A percentile compares a stretch with the other conserved stretches of the same genome.
These are phyloP conservation scores for Bagarius yarrelli DNA, from an alignment of 2,113 vertebrate species.

Conservation along the genomic window DNA sequence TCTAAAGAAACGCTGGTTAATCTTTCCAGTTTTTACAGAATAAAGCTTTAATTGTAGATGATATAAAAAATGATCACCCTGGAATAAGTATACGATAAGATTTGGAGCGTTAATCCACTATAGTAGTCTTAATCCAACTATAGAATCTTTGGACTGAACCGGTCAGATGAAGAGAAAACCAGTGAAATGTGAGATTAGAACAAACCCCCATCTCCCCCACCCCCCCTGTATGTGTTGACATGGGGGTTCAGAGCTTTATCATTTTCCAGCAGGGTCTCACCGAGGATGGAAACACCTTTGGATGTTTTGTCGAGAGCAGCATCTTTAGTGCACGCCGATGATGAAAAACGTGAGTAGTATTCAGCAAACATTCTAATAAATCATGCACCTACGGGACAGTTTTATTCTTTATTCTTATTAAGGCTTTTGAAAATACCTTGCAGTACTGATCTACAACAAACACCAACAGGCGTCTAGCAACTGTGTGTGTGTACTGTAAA, in stretches of 20 bases:
- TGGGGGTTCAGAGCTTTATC: slow-evolving; percentile 12
- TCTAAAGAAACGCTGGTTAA: not conserved
- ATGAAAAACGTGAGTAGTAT: slow-evolving; percentile 90
- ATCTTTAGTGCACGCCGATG: slow-evolving; percentile 92
- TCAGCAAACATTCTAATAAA: not conserved
- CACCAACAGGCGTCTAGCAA: not conserved
- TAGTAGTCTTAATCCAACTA: too few relatives aligned
- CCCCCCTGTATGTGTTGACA: not conserved
- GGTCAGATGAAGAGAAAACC: not conserved
- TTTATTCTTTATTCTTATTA: not conserved
- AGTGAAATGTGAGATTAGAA: not conserved
- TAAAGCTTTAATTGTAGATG: not conserved
- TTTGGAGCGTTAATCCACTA: not conserved
- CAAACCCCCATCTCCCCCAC: not conserved
- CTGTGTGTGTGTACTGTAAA: not conserved
- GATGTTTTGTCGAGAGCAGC: slow-evolving; percentile 98
- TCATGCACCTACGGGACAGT: not conserved
- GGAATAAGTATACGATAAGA: too few relatives aligned
- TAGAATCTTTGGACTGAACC: too few relatives aligned
- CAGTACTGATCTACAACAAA: not conserved
- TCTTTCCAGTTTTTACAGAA: not conserved
- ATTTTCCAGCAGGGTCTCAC: slow-evolving; percentile 46
- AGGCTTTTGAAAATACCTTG: not conserved
- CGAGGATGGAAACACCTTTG: slow-evolving; percentile 96
- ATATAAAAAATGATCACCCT: too few relatives aligned